Conservation (phyloP, 2,797 vertebrate species). For the Tapera naevia region DNA sequence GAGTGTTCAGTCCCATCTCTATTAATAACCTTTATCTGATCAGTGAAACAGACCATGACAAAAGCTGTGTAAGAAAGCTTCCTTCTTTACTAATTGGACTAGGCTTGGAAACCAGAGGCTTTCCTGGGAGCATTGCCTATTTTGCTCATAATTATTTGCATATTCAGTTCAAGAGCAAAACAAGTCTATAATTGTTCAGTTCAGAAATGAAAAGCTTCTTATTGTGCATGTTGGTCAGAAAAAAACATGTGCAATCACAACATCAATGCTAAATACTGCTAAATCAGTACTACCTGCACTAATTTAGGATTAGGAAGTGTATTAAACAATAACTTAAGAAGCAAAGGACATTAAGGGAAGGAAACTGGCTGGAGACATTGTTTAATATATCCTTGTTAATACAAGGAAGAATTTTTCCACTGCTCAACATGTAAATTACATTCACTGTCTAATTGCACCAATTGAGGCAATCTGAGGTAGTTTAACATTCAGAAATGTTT, state of each 20-base stretch:
- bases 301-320: slow-evolving; percentile 31
- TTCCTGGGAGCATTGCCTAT: slow-evolving; percentile 47
- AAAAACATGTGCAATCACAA: background rate
- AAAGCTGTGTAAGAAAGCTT: slow-evolving; percentile 33
- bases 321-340: slow-evolving; percentile 36
- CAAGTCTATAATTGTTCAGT: slow-evolving; percentile 39
- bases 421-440: slow-evolving; percentile 43
- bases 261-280: background rate
- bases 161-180: slow-evolving; percentile 49
- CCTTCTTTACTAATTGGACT: slow-evolving; percentile 49
- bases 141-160: slow-evolving; percentile 56
- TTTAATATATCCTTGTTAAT: slow-evolving; percentile 29
- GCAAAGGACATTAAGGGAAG: slow-evolving; percentile 24
- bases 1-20: background rate
- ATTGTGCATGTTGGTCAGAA: background rate
- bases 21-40: background rate
- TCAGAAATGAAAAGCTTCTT: slow-evolving; percentile 32
- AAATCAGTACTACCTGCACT: background rate
- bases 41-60: slow-evolving; percentile 30
- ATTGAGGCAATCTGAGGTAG: slow-evolving; percentile 14
- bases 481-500: slow-evolving; percentile 10
- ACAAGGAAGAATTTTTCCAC: slow-evolving; percentile 24
- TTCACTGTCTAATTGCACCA: background rate
- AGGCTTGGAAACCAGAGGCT: slow-evolving; percentile 42
- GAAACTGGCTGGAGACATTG: slow-evolving; percentile 12